A percentile compares a stretch with the other conserved stretches of the same genome.
These are phyloP conservation scores for Cladorhizidae sp. DNA, from an alignment of 37 sponge, comb jelly and placozoan genomes.

Conservation along the genomic window DNA sequence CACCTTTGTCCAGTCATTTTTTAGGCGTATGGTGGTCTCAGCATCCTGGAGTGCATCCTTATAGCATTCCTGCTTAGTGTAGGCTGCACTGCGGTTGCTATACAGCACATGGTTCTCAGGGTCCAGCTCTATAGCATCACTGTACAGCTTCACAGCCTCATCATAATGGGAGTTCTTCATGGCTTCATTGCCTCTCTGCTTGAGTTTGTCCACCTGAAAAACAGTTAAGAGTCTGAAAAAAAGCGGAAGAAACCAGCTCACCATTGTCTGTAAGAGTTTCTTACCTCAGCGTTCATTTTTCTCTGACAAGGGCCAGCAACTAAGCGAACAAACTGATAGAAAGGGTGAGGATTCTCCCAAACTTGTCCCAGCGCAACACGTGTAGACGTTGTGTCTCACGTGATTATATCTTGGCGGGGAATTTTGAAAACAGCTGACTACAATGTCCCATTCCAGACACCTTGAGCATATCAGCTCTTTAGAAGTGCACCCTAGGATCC, in stretches of 20 bases:
- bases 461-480: slow-evolving; percentile 11
- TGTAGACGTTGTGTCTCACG: too few species aligned
- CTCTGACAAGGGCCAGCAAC: too few species aligned
- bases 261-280: too few species aligned
- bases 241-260: too few species aligned
- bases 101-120: slow-evolving; percentile 70
- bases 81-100: slow-evolving; percentile 83
- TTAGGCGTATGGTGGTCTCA: slow-evolving; percentile 48
- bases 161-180: slow-evolving; percentile 40
- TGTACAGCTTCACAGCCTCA: slow-evolving; percentile 60
- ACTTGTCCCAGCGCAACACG: too few species aligned
- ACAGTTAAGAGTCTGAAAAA: too few species aligned
- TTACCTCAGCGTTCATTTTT: too few species aligned
- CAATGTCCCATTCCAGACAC: background rate
- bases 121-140: slow-evolving; percentile 61
- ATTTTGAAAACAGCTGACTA: background rate
- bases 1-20: slow-evolving; percentile 77
- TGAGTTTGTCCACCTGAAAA: slow-evolving; percentile 56
- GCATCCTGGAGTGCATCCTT: slow-evolving; percentile 64
- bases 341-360: background rate
- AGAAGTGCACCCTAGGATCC: slow-evolving; percentile 38
- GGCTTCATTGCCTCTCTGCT: slow-evolving; percentile 66
- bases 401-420: slow-evolving; percentile 20
- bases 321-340: background rate
- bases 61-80: slow-evolving; percentile 53